These are phyloP conservation scores for Spilogale gracilis DNA, from an alignment of 2,113 vertebrate genomes.

Conservation along the genomic window DNA sequence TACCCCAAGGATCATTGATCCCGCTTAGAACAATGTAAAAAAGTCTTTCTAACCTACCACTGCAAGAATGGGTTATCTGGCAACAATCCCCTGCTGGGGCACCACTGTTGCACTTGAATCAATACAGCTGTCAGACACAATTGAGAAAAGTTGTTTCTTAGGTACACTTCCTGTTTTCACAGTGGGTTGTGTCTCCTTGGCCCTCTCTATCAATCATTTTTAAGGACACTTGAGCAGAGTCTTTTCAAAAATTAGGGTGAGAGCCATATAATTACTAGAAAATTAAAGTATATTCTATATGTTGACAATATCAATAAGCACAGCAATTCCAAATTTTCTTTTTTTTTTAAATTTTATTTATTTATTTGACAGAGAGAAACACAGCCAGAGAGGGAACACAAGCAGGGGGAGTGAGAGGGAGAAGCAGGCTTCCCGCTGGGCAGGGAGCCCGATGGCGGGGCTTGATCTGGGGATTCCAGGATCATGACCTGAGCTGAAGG, in stretches of 20 bases:
- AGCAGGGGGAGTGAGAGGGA: no score
- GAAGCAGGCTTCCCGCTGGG: no score
- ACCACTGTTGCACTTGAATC: neutral
- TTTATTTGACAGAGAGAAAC: no score
- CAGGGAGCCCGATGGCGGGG: no score
- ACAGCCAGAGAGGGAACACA: no score
- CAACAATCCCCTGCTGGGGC: neutral
- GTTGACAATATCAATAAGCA: neutral
- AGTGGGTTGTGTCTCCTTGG: neutral
- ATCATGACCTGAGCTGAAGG: no score
- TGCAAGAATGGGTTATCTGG: neutral
- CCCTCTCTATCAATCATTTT: neutral
- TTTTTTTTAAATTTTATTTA: neutral
- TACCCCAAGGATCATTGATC: neutral
- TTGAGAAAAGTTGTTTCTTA: neutral
- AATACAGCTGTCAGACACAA: slow-evolving; percentile 2
- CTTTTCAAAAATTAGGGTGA: neutral
- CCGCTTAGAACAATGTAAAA: slow-evolving; percentile 17
- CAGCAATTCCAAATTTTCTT: neutral
- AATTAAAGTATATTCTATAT: neutral
- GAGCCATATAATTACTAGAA: neutral
- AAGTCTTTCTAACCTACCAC: neutral
- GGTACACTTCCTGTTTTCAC: neutral
- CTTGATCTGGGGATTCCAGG: no score
- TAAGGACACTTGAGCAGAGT: neutral